Evolutionary conservation across 2,113 vertebrate genomes (phyloP), one percentile per base, ranked within the genome.

Genomic region (Sialia sialis): DNA sequence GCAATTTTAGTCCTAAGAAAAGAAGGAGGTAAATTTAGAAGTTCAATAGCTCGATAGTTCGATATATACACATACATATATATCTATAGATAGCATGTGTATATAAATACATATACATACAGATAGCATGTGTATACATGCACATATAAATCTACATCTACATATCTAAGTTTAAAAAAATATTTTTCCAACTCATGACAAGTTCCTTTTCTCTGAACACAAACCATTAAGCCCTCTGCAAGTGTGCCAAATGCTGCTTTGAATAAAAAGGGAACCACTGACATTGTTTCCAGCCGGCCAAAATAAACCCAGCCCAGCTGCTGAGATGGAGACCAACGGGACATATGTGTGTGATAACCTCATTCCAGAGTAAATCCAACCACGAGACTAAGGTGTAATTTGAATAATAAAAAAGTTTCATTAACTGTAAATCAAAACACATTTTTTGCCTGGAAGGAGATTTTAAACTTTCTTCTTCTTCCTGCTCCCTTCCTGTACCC

Each of bases 381-480:
- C 73, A 87, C 44, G 75, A 69, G 64, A 80, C 81, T 91, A 88
- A 94, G 72, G 74, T 93, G 60, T 68, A 94, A 97, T 93, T 94
- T 87, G 68, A 68, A 93, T 56, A 81, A 95, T 75, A 95, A 94
- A 96, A 94, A 56, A 38, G 41, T 77, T 96, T 84, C 74, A 86
- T 95, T 93, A 95, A 69, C 41, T 70, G 63, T 87, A 95, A 96
- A 91, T 87, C 59, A 76, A 84, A 94, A 91, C 84, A 95, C 64
- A 88, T 96, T 96, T 94, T 93, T 73, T 93, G 56, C 66, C 77
- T 80, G 20, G 52, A 77, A 95, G 84, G 70, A 6, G 20, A 63
- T 82, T 94, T 87, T 63, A 67, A 90, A 48, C 68, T 94, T 96
- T 93, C 34, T 82, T 70, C 93, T 87, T 86, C 66, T 94, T 96